These are phyloP conservation scores for Melanotaenia maccullochi DNA, from an alignment of 2,797 vertebrate genomes.

Conservation along the genomic window DNA sequence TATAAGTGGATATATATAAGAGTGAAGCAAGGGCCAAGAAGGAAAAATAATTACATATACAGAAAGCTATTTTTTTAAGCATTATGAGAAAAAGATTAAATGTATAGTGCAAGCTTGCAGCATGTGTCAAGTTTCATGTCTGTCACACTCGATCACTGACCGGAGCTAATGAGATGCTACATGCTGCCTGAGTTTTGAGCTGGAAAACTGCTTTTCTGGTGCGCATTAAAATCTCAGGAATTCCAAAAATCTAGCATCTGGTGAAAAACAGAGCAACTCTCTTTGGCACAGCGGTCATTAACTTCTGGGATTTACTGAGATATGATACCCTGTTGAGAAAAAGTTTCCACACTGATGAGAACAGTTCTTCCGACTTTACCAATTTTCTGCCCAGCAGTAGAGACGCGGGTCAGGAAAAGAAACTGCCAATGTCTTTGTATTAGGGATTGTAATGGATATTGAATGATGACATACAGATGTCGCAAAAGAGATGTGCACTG, in stretches of 20 bases:
- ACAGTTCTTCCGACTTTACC: conserved; percentile 72
- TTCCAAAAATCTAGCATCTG: conserved; percentile 81
- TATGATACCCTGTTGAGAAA: conserved; percentile 78
- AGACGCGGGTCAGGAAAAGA: conserved; percentile 50
- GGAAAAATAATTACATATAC: conserved; percentile 60
- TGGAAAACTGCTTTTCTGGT: conserved; percentile 78
- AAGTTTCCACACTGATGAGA: conserved; percentile 77
- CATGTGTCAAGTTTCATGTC: conserved; percentile 75
- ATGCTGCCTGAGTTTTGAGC: conserved; percentile 62
- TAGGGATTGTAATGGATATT: conserved; percentile 66
- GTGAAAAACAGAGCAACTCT: conserved; percentile 79
- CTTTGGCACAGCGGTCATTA: conserved; percentile 80
- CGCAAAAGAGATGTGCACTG: conserved; percentile 29
- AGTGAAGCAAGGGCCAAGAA: conserved; percentile 22
- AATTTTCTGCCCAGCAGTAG: conserved; percentile 74
- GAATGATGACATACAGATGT: conserved; percentile 72
- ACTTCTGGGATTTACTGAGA: conserved; percentile 78
- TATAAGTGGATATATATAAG: conserved; percentile 29
- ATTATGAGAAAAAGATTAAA: conserved; percentile 61
- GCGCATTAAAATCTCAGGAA: conserved; percentile 79
- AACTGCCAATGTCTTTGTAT: conserved; percentile 50
- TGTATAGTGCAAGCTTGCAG: conserved; percentile 65
- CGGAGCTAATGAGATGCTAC: conserved; percentile 78
- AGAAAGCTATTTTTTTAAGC: conserved; percentile 64
- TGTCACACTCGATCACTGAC: conserved; percentile 80